Evolutionary conservation across 2,113 vertebrate genomes (phyloP).

Genomic region (Gallinago undulata): DNA sequence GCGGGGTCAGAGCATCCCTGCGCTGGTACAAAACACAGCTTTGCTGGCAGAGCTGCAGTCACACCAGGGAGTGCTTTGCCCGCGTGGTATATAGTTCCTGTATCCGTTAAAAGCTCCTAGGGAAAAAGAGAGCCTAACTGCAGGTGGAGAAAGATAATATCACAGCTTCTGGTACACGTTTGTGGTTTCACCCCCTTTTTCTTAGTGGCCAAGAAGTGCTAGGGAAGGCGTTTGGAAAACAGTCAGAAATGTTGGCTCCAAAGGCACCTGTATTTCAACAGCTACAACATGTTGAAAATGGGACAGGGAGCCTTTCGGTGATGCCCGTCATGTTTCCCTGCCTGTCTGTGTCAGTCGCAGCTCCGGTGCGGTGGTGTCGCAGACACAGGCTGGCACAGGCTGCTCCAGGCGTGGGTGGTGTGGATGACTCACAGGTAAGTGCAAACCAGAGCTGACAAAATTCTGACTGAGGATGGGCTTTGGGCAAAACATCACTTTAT

Average conservation of each 20-base stretch:
- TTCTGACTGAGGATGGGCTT: background rate
- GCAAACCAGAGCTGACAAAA: background rate
- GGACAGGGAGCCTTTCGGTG: background rate
- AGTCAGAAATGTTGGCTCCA: background rate
- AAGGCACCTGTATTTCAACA: background rate
- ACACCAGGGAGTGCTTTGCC: conserved; percentile 58
- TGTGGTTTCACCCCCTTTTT: conserved; percentile 16
- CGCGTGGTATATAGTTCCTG: conserved; percentile 39
- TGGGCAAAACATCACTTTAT: background rate
- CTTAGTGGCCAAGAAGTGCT: background rate
- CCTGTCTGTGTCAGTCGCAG: background rate
- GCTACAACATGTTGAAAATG: background rate
- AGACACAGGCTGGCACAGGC: background rate
- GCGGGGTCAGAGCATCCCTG: background rate
- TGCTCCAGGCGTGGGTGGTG: rapidly evolving
- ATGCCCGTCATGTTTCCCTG: background rate
- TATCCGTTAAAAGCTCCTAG: conserved; percentile 47
- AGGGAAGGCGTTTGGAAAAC: background rate
- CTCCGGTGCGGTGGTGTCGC: background rate
- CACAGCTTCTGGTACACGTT: conserved; percentile 6
- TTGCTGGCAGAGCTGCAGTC: conserved; percentile 19
- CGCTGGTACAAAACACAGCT: conserved; percentile 4
- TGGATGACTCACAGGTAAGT: background rate
- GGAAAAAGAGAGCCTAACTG: conserved; percentile 50
- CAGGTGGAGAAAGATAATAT: conserved; percentile 32